Evolutionary conservation across 1,140 invertebrate species (phyloP).

Genomic region (Brachystomella parvula): DNA sequence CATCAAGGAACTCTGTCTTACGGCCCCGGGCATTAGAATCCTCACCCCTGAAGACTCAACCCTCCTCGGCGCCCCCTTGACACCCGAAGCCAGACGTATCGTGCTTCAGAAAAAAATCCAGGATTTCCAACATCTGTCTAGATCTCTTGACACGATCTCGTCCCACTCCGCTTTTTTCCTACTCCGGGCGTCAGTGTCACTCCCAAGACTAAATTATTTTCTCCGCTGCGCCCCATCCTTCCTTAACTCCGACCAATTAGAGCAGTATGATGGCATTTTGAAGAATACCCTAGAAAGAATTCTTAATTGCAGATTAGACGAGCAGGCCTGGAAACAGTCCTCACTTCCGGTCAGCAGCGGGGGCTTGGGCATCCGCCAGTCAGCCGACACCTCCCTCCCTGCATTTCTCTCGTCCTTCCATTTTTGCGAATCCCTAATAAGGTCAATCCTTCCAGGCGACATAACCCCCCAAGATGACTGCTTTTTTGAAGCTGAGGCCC

Average conservation of each 20-base stretch:
- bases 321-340: constrained; percentile 8
- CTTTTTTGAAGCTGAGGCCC: neutral
- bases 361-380: constrained; percentile 7
- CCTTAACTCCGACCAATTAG: neutral
- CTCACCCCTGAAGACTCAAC: neutral
- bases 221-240: constrained; percentile 7
- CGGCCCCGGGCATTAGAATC: neutral
- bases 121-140: neutral
- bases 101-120: neutral
- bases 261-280: neutral
- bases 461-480: neutral
- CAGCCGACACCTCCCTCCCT: neutral
- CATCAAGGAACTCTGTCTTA: neutral
- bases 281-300: constrained; percentile 5
- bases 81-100: neutral
- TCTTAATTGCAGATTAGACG: neutral
- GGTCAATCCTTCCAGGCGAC: neutral
- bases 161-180: constrained; percentile 13
- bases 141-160: neutral
- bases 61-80: neutral
- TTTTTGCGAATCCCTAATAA: neutral
- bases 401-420: constrained; percentile 8
- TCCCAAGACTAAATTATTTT: constrained; percentile 14
- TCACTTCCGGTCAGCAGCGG: constrained; percentile 5
- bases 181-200: constrained; percentile 6